Base-by-base conservation (phyloP, 2,113 vertebrate species). In the Pseudorhombus dupliciocellatus region DNA sequence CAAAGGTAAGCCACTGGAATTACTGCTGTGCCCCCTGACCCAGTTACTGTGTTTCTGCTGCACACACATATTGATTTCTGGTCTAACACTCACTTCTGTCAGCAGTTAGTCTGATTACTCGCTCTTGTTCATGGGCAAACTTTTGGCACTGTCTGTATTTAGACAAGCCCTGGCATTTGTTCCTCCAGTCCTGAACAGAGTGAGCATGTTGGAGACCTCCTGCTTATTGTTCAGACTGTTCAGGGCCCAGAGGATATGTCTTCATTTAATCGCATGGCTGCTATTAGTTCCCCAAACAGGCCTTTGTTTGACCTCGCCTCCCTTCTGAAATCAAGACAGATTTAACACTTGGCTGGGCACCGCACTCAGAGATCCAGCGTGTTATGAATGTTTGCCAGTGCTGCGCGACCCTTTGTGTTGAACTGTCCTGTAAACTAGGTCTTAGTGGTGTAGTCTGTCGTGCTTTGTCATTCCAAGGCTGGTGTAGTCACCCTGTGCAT, bases 1-100 rank as follows among this genome's bases (percentile, higher is more conserved):
- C 85, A 94, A 94, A 94, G 94, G 94, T 94, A 92, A 89, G 88
- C 21, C 30, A 44, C 66, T 70, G 0, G 24, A 44, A 59, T 64
- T 54, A 61, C 70, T 66, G 31, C 34, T 37, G 56, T 14, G 3
- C 31, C 28, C 8, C 34, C 2, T 21, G 28, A 21, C 30, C 18
- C 26, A 20, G 24, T 79, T 77, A 53, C 5, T 73, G 18, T 66
- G 68, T 65, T 44, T 52, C 22, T 58, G 20, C n/a, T 40, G 18
- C 40, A 26, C 50, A 70, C 31, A 55, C 60, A 46, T 26, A 53
- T 53, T 53, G 22, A 22, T 52, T 50, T n/a, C 46, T n/a, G 20
- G 18, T n/a, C 20, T n/a, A 50, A 21, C 20, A 50, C 24, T 57
- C 12, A 14, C 59, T 30, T 26, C 24, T 34, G 52, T 70, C 62